Conservation (phyloP, 2,113 vertebrate genomes). For the Phaethornis superciliosus region DNA sequence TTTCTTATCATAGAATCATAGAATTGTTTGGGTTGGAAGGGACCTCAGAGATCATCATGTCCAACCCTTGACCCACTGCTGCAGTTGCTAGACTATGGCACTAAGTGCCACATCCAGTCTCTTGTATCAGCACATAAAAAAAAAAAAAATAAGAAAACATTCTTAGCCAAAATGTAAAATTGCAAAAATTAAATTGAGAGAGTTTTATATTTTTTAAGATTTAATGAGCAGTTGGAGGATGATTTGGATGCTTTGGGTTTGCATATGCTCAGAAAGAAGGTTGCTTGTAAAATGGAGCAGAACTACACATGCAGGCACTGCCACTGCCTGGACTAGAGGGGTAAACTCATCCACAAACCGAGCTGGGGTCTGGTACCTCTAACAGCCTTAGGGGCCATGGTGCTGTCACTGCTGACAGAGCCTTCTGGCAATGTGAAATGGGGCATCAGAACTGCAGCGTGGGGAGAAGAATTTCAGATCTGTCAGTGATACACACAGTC, state of each 20-base stretch:
- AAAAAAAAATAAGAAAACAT: background rate
- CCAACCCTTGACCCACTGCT: too few species aligned
- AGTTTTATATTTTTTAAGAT: background rate
- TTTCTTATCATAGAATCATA: too few species aligned
- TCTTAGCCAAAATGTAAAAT: background rate
- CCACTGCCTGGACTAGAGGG: background rate
- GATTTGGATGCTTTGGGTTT: background rate
- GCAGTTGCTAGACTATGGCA: too few species aligned
- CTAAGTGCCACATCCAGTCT: too few species aligned
- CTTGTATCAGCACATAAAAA: too few species aligned
- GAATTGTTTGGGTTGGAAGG: too few species aligned
- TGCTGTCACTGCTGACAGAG: too few species aligned
- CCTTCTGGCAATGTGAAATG: accelerated
- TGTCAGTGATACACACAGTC: accelerated
- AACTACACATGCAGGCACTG: background rate
- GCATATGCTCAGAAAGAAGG: background rate
- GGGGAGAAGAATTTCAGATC: background rate
- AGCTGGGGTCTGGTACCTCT: accelerated
- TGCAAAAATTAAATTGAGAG: background rate
- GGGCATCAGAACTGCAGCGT: accelerated
- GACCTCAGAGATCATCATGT: too few species aligned
- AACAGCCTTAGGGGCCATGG: too few species aligned
- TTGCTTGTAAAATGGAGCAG: background rate
- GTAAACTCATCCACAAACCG: background rate
- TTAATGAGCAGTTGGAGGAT: background rate